These are phyloP conservation scores for Malthinus seriepunctatus DNA, from an alignment of 2,888 invertebrate genomes.

Conservation along the genomic window DNA sequence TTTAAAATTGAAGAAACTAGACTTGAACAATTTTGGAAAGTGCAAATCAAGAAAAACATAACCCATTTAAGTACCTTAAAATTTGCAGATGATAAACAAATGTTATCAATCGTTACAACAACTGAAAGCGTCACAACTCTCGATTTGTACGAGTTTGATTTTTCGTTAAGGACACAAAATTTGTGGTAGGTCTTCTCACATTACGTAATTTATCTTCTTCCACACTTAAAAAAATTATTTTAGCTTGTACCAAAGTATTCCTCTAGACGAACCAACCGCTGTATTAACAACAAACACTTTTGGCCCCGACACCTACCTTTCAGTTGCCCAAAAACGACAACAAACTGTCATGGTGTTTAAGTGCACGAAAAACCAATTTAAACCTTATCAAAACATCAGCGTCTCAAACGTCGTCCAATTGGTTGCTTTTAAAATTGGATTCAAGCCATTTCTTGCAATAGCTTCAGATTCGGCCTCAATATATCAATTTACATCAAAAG, in stretches of 20 bases:
- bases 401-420: conserved; percentile 41
- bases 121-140: conserved; percentile 32
- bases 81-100: conserved; percentile 18
- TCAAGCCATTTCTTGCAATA: conserved; percentile 49
- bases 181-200: conserved; percentile 43
- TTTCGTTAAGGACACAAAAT: conserved; percentile 34
- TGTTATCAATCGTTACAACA: conserved; percentile 31
- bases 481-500: conserved; percentile 42
- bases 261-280: conserved; percentile 32
- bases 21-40: conserved; percentile 31
- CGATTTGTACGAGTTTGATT: conserved; percentile 48
- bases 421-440: conserved; percentile 48
- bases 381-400: conserved; percentile 38
- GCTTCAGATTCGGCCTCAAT: conserved; percentile 48
- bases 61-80: conserved; percentile 35
- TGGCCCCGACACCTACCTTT: conserved; percentile 40
- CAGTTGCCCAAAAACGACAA: conserved; percentile 13
- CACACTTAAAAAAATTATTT: conserved; percentile 9
- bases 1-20: conserved; percentile 39
- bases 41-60: conserved; percentile 28
- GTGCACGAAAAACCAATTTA: conserved; percentile 38
- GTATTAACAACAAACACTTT: conserved; percentile 41
- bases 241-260: conserved; percentile 44
- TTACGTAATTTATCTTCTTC: no score
- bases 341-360: conserved; percentile 40